Evolutionary conservation across 2,888 invertebrate species (phyloP), one percentile per base, ranked within the genome.

Genomic region (Heterodera filipjevi): DNA sequence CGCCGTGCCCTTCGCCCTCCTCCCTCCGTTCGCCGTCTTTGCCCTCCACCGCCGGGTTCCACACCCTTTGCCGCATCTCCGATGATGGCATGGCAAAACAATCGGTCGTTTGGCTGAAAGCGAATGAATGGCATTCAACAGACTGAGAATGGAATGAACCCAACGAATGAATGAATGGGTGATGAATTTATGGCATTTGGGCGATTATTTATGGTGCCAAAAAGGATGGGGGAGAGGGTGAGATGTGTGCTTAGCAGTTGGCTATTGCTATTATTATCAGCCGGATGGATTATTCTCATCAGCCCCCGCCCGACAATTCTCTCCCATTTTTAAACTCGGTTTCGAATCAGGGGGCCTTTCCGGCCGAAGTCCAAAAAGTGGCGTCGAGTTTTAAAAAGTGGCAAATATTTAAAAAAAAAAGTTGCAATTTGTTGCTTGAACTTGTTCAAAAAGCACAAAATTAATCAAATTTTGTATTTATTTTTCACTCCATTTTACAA

Each of bases 1-100:
- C 53, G 19, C 6, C 19, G 53, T 14, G 53, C 6, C 59, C 59
- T 59, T 59, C 59, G 59, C 8, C 27, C 27, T 27, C 59, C n/a
- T 59, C 59, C 8, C 27, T 6, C 2, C 39, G 8, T 44, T 53
- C 33, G 33, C 32, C 49, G 14, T 75, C 27, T 33, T 35, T 75
- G 22, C 46, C 59, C 32, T 53, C 64, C 22, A 75, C 44, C 46
- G 53, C 75, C 44, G 75, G 75, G 33, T 75, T 75, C 75, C 75
- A 75, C 46, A 75, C 75, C 1, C 30, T 64, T 75, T 22, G 16
- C 53, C 53, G 53, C 44, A 22, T 59, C 22, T 64, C 33, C 10
- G 75, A 33, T 66, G 66, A 14, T 33, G 27, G 64, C 32, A 49
- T 49, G 44, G n/a, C 46, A 35, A 27, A 73, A 59, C 59, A 59